Conservation (phyloP, 2,888 invertebrate genomes). For the Patella depressa region DNA sequence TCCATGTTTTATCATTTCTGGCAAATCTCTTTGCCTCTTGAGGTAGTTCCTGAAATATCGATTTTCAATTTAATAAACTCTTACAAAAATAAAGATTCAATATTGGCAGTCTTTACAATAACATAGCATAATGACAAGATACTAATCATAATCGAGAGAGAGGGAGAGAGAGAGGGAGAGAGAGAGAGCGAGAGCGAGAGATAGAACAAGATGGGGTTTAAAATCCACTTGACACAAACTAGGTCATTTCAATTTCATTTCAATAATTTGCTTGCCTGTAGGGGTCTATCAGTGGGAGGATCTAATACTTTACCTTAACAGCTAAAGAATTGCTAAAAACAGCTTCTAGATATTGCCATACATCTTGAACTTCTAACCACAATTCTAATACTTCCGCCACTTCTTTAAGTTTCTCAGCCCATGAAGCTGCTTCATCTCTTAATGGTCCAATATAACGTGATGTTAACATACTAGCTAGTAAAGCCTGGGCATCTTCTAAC, state of each 20-base stretch:
- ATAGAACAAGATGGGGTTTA: too few relatives aligned
- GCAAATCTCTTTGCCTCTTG: constrained; percentile 70
- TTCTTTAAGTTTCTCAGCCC: constrained; percentile 71
- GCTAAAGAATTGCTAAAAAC: constrained; percentile 68
- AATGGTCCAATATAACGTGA: constrained; percentile 70
- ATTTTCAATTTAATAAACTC: constrained; percentile 1
- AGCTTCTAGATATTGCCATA: constrained; percentile 71
- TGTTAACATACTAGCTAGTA: constrained; percentile 70
- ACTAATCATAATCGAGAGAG: too few relatives aligned
- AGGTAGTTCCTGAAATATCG: constrained; percentile 64
- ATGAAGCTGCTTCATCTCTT: constrained; percentile 69
- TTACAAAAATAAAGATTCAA: neutral
- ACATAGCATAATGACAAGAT: neutral
- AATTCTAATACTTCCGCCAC: constrained; percentile 70
- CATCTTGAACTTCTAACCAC: constrained; percentile 71
- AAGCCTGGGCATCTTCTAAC: constrained; percentile 70
- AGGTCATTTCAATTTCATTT: too few relatives aligned
- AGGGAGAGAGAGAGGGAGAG: too few relatives aligned
- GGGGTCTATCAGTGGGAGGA: too few relatives aligned
- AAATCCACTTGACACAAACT: too few relatives aligned
- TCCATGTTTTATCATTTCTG: constrained; percentile 70
- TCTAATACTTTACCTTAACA: constrained; percentile 55
- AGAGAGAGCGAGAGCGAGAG: too few relatives aligned
- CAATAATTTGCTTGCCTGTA: too few relatives aligned
- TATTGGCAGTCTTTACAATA: neutral